These are phyloP conservation scores for Asarcornis scutulata DNA, from an alignment of 2,113 vertebrate species.

Conservation along the genomic window DNA sequence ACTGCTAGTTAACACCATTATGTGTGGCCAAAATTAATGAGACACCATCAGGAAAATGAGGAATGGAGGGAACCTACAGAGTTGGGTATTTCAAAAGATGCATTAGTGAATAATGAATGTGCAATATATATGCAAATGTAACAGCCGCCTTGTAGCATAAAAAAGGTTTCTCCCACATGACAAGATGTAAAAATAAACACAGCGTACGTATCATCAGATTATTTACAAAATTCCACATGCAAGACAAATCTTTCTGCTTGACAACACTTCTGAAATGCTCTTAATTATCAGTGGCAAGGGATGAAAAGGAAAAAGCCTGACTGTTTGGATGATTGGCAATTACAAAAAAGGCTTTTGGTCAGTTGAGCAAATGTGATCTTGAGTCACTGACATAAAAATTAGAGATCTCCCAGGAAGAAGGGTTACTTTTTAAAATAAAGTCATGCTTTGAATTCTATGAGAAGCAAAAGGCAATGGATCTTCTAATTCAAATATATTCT, in stretches of 20 bases:
- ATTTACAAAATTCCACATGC: background rate
- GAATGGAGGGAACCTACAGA: background rate
- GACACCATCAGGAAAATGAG: background rate
- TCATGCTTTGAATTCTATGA: background rate
- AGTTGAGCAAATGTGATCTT: slow-evolving; percentile 20
- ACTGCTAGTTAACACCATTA: background rate
- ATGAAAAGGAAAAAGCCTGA: slow-evolving; percentile 36
- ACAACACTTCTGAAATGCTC: slow-evolving; percentile 10
- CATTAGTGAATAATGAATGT: background rate
- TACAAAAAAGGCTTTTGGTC: slow-evolving; percentile 27
- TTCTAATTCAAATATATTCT: background rate
- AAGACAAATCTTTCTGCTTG: background rate
- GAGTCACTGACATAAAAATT: slow-evolving; percentile 12
- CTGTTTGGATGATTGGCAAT: slow-evolving; percentile 23
- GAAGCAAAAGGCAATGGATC: background rate
- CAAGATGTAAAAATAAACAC: background rate
- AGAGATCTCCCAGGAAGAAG: background rate
- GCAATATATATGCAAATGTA: background rate
- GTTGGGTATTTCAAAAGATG: background rate
- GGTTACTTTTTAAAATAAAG: slow-evolving; percentile 18
- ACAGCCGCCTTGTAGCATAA: background rate
- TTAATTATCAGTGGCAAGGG: slow-evolving; percentile 35
- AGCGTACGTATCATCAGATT: background rate
- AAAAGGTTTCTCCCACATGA: background rate
- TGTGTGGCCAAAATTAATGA: background rate